Base-by-base conservation (phyloP, 2,113 vertebrate genomes). In the Gallinago paraguaiae region DNA sequence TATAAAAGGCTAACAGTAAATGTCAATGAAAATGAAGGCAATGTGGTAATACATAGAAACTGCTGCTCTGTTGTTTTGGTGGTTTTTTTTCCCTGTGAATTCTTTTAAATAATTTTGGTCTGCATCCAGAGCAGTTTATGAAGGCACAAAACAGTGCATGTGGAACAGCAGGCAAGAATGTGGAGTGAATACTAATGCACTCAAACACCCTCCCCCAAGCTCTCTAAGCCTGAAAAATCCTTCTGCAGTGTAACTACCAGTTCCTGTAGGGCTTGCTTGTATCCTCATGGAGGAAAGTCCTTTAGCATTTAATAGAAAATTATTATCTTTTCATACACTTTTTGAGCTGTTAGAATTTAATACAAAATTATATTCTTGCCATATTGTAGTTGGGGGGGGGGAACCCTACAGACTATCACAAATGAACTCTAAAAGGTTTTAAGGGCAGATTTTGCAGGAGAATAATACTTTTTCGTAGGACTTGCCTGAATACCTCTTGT, bases 21-120 rank as follows among this genome's bases (percentile, higher is more conserved):
- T 82, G 86, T 85, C 86, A 91, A 39, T 77, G 88, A 89, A 94
- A 96, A 92, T 79, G 77, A 95, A 94, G 54, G 57, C 74, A 61
- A 65, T 61, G 74, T 90, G 80, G 80, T 93, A 96, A 86, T 65
- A 84, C 59, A 91, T 10, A 72, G 88, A 94, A 95, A 94, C 57
- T 93, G 86, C 92, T 92, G 70, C 65, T 88, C 69, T 75, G 39
- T 31, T 1, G 33, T 12, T 39, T 39, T 39, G 39, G 39, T 39
- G 5, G 11, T 39, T 64, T 63, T 78, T 82, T 60, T 20, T 2
- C 2, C 22, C 31, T 35, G 15, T 69, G 83, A 95, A 95, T 95
- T 93, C 78, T 91, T 92, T 86, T 79, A 91, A 95, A 90, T 92
- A 92, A 94, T 95, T 91, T 94, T 93, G 86, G 85, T 94, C 88